Percentiles rank a stretch among this genome's conserved stretches.
phyloP scores from a whole-genome alignment of 2,797 vertebrate genomes.

The Acanthurus tractus region DNA sequence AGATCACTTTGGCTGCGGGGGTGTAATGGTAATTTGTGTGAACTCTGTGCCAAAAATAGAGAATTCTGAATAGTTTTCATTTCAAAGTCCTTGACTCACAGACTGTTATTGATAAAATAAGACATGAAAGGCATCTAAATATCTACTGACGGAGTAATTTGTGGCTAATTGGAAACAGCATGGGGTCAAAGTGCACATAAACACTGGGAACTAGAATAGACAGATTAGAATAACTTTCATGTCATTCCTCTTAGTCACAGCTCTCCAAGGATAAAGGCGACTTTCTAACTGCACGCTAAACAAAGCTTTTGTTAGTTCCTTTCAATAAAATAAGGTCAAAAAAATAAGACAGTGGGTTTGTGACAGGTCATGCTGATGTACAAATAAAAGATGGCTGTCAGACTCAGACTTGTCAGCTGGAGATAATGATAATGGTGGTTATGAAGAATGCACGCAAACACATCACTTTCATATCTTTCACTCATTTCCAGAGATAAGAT shows the following conservation, averaged over 20 bases:
- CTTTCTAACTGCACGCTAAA: conserved; percentile 38
- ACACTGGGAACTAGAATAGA: conserved; percentile 64
- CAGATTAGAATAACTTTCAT: conserved; percentile 72
- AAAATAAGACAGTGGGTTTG: conserved; percentile 53
- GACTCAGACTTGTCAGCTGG: conserved; percentile 46
- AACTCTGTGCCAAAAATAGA: conserved; percentile 81
- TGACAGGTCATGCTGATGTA: conserved; percentile 44
- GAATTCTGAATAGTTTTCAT: conserved; percentile 68
- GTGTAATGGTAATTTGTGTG: conserved; percentile 58
- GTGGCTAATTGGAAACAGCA: conserved; percentile 71
- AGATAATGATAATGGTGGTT: conserved; percentile 68
- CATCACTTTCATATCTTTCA: conserved; percentile 67
- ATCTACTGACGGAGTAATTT: conserved; percentile 56
- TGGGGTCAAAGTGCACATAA: conserved; percentile 71
- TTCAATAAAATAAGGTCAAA: conserved; percentile 57
- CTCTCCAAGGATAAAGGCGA: conserved; percentile 42
- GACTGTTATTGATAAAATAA: conserved; percentile 73
- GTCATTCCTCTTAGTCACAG: conserved; percentile 75
- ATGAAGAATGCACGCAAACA: conserved; percentile 74
- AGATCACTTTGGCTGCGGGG: conserved; percentile 43
- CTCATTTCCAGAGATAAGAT: conserved; percentile 66
- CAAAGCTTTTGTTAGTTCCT: conserved; percentile 41
- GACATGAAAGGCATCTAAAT: conserved; percentile 66
- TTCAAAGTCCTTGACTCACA: conserved; percentile 72
- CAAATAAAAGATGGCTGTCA: conserved; percentile 44